Conservation (phyloP, 2,888 invertebrate genomes). For the Monoplex corrugatus region DNA sequence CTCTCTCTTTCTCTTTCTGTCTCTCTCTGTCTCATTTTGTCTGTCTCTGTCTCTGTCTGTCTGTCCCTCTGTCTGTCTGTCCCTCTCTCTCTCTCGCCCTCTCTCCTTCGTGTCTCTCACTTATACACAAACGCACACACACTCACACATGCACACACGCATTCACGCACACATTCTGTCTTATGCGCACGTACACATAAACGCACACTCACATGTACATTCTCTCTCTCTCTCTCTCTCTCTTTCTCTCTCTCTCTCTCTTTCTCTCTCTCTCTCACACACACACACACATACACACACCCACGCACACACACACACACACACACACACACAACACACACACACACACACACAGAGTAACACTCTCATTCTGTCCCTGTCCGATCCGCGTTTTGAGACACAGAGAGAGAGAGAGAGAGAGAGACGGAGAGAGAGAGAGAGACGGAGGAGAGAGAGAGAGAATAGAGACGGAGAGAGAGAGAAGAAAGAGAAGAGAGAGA, state of each 20-base stretch:
- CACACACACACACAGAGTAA: conserved; percentile 17
- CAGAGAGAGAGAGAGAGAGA: conserved; percentile 5
- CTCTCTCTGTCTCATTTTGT: not conserved
- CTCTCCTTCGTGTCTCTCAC: not conserved
- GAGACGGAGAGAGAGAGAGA: not conserved
- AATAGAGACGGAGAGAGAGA: not conserved
- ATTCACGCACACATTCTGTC: not conserved
- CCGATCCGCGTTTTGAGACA: too few relatives aligned
- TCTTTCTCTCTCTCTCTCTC: not conserved
- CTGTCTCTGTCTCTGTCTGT: not conserved
- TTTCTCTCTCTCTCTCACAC: not conserved
- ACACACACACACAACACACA: conserved; percentile 5
- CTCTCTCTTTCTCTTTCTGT: conserved; percentile 2
- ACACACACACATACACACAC: not conserved
- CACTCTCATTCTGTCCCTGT: too few relatives aligned
- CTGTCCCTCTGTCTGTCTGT: not conserved
- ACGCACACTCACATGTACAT: not conserved
- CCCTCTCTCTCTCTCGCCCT: not conserved
- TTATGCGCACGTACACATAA: not conserved
- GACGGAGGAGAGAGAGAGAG: not conserved
- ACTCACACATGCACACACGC: not conserved
- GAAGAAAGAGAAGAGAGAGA: not conserved
- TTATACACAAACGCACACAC: not conserved
- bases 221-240: not conserved
- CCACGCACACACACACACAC: not conserved